Percentiles rank a stretch among this genome's conserved stretches.
Evolutionary conservation across 2,888 invertebrate species (phyloP).

Genomic region (Drosophila neoperkinsi): DNA sequence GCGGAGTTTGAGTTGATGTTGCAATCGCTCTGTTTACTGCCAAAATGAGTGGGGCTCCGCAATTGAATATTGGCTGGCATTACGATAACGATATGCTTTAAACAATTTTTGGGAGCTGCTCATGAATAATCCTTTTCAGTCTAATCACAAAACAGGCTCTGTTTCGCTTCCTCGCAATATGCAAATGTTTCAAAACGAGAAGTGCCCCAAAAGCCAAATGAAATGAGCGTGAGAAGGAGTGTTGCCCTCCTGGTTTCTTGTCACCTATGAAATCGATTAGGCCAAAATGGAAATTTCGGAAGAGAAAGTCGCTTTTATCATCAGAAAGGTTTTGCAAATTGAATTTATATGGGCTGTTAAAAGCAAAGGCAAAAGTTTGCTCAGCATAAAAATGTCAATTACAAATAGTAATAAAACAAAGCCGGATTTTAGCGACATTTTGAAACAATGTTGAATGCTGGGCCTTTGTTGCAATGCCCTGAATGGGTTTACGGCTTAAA

Average conservation of each 20-base stretch:
- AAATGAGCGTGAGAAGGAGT: conserved; percentile 20
- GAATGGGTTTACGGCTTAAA: conserved; percentile 55
- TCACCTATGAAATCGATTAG: conserved; percentile 79
- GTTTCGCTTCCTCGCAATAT: conserved; percentile 49
- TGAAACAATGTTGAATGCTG: conserved; percentile 54
- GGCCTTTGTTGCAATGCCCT: conserved; percentile 45
- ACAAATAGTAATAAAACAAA: conserved; percentile 64
- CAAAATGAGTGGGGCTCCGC: conserved; percentile 34
- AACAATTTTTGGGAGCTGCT: conserved; percentile 49
- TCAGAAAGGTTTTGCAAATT: conserved; percentile 51
- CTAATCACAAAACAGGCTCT: conserved; percentile 39
- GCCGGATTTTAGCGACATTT: conserved; percentile 50
- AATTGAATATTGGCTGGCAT: conserved; percentile 56
- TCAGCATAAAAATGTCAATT: conserved; percentile 21
- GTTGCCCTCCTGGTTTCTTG: conserved; percentile 43
- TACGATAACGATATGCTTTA: conserved; percentile 46
- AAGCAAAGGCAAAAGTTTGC: conserved; percentile 52
- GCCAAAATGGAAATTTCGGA: conserved; percentile 28
- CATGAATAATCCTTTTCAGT: conserved; percentile 73
- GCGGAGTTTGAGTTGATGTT: neutral
- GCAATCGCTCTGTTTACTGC: conserved; percentile 14
- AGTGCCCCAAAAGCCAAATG: conserved; percentile 58
- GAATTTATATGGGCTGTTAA: conserved; percentile 76
- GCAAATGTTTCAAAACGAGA: conserved; percentile 54
- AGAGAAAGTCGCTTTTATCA: conserved; percentile 12